phyloP scores from a whole-genome alignment of 2,113 vertebrate species.

The Tonatia bakeri region DNA sequence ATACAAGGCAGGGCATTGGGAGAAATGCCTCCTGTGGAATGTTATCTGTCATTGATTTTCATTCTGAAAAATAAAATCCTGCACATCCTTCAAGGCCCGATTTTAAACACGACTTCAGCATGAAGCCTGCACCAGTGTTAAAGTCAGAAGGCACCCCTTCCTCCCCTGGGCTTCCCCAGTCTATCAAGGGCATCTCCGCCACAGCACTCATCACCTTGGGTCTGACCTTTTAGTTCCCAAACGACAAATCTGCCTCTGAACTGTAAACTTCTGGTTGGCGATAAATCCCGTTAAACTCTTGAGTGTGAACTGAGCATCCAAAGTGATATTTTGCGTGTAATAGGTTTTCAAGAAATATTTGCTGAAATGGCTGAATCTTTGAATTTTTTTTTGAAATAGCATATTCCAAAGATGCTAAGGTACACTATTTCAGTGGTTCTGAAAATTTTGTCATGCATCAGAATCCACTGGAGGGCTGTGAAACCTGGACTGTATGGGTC shows the following conservation, averaged over 20 bases:
- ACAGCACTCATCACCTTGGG: not conserved
- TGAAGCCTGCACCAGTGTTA: not conserved
- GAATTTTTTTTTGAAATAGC: not conserved
- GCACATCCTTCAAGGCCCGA: not conserved
- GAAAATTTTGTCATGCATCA: not conserved
- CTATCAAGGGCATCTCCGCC: not conserved
- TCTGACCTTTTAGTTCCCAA: not conserved
- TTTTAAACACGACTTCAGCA: not conserved
- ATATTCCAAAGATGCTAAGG: not conserved
- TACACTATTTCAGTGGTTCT: not conserved
- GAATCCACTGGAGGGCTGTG: not conserved
- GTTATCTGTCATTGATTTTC: not conserved
- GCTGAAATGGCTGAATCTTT: not conserved
- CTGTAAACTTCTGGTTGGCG: not conserved
- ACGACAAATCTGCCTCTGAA: not conserved
- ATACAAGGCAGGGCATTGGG: not conserved
- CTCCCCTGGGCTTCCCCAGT: not conserved
- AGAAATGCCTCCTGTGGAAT: not conserved
- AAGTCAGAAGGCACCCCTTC: not conserved
- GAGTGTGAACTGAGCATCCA: not conserved
- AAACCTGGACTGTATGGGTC: not conserved
- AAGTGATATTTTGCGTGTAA: not conserved
- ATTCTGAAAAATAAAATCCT: not conserved
- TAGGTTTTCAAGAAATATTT: not conserved
- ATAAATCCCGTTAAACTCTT: not conserved